Evolutionary conservation across 2,888 invertebrate species (phyloP).

Genomic region (Eupsilia transversa): DNA sequence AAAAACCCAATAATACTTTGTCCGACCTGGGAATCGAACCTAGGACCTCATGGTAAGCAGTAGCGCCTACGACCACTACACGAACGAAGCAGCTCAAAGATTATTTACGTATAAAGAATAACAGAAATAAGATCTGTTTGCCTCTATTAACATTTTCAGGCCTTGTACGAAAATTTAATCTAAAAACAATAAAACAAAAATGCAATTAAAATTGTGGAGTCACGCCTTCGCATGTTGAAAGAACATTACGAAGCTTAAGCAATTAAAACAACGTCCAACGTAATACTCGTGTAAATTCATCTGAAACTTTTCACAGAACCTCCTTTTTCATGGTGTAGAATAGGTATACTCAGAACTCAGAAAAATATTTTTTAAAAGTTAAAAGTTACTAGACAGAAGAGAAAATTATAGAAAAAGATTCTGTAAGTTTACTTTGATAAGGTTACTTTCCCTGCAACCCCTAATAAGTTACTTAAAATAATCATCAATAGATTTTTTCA

Average conservation of each 20-base stretch:
- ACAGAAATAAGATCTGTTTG: background rate
- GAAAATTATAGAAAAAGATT: background rate
- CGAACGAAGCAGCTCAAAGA: background rate
- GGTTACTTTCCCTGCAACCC: too few relatives aligned
- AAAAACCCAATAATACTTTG: too few relatives aligned
- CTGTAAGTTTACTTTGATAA: background rate
- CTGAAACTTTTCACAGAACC: conserved; percentile 34
- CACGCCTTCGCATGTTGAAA: conserved; percentile 54
- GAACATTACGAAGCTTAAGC: conserved; percentile 45
- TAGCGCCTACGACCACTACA: too few relatives aligned
- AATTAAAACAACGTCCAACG: conserved; percentile 55
- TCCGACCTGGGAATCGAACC: too few relatives aligned
- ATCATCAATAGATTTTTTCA: background rate
- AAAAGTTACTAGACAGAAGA: background rate
- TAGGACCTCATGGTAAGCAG: too few relatives aligned
- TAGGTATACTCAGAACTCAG: background rate
- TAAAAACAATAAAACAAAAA: conserved; percentile 65
- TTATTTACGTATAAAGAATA: background rate
- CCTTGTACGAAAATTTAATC: conserved; percentile 56
- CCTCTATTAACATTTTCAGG: background rate
- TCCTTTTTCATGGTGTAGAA: conserved; percentile 1
- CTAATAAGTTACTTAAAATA: background rate
- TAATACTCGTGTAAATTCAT: conserved; percentile 46
- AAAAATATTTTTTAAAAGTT: too few relatives aligned
- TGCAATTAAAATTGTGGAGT: conserved; percentile 60